phyloP scores from a whole-genome alignment of 2,888 invertebrate genomes.

The Tupiocoris notatus region DNA sequence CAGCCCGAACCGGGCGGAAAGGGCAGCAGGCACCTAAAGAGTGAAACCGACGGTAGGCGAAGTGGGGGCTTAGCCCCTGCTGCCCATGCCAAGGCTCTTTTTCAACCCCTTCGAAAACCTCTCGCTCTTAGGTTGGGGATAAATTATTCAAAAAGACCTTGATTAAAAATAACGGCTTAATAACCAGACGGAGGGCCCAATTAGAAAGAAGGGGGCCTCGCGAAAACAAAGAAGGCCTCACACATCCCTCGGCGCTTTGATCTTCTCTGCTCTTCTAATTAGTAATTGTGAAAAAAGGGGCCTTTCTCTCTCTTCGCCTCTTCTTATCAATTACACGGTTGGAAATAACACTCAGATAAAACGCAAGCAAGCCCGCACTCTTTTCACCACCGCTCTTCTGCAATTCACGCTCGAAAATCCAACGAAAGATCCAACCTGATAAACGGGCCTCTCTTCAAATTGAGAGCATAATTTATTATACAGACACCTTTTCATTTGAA shows the following conservation, averaged over 20 bases:
- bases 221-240: conserved; percentile 40
- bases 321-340: conserved; percentile 41
- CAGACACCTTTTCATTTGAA: conserved; percentile 4
- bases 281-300: conserved; percentile 39
- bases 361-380: conserved; percentile 38
- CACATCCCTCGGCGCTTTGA: conserved; percentile 42
- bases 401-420: conserved; percentile 21
- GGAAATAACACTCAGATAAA: conserved; percentile 41
- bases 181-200: conserved; percentile 44
- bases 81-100: neutral
- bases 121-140: conserved; percentile 30
- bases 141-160: conserved; percentile 49
- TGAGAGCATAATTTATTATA: conserved; percentile 18
- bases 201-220: conserved; percentile 38
- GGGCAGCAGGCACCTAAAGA: neutral
- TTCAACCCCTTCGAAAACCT: conserved; percentile 26
- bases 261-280: conserved; percentile 38
- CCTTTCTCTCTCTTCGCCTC: conserved; percentile 30
- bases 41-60: neutral
- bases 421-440: conserved; percentile 19
- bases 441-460: conserved; percentile 23
- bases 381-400: neutral
- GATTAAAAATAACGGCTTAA: conserved; percentile 49
- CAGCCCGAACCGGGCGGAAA: conserved; percentile 5
- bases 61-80: neutral